phyloP scores from a whole-genome alignment of 2,888 invertebrate genomes.

The Apamea crenata region DNA sequence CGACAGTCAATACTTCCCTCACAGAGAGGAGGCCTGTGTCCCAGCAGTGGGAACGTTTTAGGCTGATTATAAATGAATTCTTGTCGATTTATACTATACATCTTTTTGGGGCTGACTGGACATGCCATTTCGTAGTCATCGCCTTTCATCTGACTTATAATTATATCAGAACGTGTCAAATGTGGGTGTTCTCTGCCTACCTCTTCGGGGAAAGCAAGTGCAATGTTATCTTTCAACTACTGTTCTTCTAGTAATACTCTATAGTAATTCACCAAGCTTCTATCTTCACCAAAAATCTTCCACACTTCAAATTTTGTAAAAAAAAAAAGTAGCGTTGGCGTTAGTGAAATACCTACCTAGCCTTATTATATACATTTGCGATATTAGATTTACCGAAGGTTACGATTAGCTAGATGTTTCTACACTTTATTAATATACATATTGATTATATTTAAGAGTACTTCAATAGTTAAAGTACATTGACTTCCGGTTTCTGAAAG shows the following conservation, averaged over 20 bases:
- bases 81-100: background rate
- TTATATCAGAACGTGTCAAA: background rate
- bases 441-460: background rate
- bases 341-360: background rate
- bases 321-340: background rate
- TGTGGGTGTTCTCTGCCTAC: too few species aligned
- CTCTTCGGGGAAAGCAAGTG: background rate
- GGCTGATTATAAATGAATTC: background rate
- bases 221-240: background rate
- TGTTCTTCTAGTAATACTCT: constrained; percentile 1
- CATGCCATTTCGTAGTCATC: background rate
- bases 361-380: constrained; percentile 1
- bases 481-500: background rate
- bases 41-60: too few species aligned
- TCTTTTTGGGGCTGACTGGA: background rate
- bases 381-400: constrained; percentile 9
- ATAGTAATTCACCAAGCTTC: background rate
- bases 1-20: too few species aligned
- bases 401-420: background rate
- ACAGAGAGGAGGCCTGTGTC: too few species aligned
- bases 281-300: background rate
- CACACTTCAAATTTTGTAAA: background rate
- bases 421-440: background rate
- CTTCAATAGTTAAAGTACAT: background rate
- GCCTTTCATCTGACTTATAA: background rate